Evolutionary conservation across 2,113 vertebrate genomes (phyloP).

Genomic region (Donacobius atricapilla): DNA sequence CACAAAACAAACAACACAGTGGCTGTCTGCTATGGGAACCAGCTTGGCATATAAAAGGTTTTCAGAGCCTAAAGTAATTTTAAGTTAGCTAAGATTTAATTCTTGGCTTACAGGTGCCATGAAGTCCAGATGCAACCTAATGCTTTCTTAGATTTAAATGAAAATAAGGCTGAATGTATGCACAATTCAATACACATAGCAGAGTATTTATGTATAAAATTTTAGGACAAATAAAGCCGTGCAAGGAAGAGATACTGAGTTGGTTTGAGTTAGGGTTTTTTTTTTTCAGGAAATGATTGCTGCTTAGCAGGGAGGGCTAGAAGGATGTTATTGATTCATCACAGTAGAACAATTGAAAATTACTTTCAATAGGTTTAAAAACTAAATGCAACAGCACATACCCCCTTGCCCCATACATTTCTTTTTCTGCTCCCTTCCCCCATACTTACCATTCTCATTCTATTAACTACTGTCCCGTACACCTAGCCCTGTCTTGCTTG

Average conservation of each 20-base stretch:
- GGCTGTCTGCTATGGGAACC: constrained; percentile 93
- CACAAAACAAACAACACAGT: constrained; percentile 99
- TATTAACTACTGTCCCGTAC: not conserved
- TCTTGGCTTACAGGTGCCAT: constrained; percentile 77
- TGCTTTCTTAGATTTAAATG: constrained; percentile 10
- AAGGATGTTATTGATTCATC: constrained; percentile 18
- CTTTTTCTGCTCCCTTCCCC: not conserved
- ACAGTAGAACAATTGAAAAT: constrained; percentile 5
- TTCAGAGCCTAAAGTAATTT: constrained; percentile 79
- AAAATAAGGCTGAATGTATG: not conserved
- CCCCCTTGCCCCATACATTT: not conserved
- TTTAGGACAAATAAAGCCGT: not conserved
- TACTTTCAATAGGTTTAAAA: constrained; percentile 21
- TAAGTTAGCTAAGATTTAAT: constrained; percentile 80
- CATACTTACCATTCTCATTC: not conserved
- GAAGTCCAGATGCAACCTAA: constrained; percentile 40
- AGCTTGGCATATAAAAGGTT: constrained; percentile 81
- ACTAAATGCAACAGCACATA: not conserved
- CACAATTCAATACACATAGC: not conserved
- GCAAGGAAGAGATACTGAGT: not conserved
- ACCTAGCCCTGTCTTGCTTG: constrained; percentile 46
- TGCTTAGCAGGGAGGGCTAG: not conserved
- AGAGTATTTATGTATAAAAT: not conserved
- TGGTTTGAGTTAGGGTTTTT: not conserved
- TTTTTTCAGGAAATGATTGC: not conserved